Conservation (phyloP, 2,797 vertebrate genomes). For the Pogoniulus pusillus region DNA sequence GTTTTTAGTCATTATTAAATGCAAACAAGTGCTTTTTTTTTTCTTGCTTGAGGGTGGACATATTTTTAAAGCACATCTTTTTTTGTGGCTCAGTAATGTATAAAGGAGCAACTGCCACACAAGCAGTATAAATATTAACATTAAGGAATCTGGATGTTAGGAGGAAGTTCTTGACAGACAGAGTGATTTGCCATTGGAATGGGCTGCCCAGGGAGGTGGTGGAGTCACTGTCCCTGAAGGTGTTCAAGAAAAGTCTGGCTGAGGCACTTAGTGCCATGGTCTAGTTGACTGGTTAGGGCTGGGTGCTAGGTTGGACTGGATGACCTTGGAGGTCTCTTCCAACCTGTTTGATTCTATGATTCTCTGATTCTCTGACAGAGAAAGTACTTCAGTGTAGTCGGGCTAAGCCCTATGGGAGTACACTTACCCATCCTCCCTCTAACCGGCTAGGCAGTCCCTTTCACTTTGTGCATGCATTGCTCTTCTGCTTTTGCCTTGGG, state of each 20-base stretch:
- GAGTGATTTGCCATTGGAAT: too few relatives aligned
- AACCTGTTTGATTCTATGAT: too few relatives aligned
- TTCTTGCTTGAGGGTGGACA: background rate
- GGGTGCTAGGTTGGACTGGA: too few relatives aligned
- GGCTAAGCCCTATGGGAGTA: background rate
- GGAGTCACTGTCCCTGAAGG: too few relatives aligned
- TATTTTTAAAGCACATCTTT: background rate
- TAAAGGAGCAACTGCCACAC: background rate
- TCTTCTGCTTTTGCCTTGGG: background rate
- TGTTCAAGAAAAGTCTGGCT: too few relatives aligned
- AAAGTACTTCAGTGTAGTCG: background rate
- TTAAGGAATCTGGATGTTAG: too few relatives aligned
- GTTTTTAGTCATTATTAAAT: slow-evolving; percentile 62
- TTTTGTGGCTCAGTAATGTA: slow-evolving; percentile 9
- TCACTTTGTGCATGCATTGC: background rate
- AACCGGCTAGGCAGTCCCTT: background rate
- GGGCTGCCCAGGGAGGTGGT: too few relatives aligned
- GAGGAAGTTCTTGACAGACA: too few relatives aligned
- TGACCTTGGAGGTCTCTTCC: too few relatives aligned
- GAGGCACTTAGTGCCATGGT: too few relatives aligned
- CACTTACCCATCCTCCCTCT: background rate
- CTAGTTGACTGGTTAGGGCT: too few relatives aligned
- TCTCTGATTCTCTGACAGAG: too few relatives aligned
- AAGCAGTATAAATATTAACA: background rate
- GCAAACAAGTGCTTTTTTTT: slow-evolving; percentile 37